Evolutionary conservation across 2,888 invertebrate species (phyloP).

Genomic region (Platycnemis pennipes): DNA sequence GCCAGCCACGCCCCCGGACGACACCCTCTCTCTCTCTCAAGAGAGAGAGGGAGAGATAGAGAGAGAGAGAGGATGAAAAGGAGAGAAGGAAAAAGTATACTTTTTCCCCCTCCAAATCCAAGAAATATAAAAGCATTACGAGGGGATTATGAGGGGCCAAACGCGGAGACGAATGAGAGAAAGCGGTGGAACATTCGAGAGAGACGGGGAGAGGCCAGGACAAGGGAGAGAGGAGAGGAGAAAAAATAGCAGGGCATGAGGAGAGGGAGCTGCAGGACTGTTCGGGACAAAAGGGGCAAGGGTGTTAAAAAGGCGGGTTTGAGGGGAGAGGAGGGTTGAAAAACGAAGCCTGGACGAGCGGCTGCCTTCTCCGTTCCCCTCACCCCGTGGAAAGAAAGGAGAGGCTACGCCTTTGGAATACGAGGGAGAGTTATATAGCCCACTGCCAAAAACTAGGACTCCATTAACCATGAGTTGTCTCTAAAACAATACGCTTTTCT

Average conservation of each 20-base stretch:
- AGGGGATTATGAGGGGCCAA: not conserved
- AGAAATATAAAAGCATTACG: constrained; percentile 8
- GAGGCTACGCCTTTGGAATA: not conserved
- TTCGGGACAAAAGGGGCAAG: not conserved
- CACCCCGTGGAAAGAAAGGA: not conserved
- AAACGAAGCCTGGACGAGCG: not conserved
- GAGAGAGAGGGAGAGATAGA: not conserved
- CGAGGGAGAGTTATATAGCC: constrained; percentile 21
- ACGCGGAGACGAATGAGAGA: constrained; percentile 4
- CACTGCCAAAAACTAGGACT: not conserved
- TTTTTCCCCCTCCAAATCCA: not conserved
- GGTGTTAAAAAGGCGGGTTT: not conserved
- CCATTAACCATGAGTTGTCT: not conserved
- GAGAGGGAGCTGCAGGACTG: not conserved
- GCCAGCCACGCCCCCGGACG: not conserved
- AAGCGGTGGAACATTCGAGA: not conserved
- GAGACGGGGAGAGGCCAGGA: not conserved
- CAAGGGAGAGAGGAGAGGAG: not conserved
- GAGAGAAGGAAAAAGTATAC: not conserved
- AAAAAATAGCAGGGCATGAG: too few species aligned
- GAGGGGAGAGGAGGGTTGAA: not conserved
- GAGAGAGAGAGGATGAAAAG: not conserved
- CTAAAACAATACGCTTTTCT: constrained; percentile 23
- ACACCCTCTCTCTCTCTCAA: not conserved
- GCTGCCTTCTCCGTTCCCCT: not conserved